Evolutionary conservation across 37 sponge, comb jelly and placozoan genomes (phyloP).

Genomic region (Tethya wilhelma): DNA sequence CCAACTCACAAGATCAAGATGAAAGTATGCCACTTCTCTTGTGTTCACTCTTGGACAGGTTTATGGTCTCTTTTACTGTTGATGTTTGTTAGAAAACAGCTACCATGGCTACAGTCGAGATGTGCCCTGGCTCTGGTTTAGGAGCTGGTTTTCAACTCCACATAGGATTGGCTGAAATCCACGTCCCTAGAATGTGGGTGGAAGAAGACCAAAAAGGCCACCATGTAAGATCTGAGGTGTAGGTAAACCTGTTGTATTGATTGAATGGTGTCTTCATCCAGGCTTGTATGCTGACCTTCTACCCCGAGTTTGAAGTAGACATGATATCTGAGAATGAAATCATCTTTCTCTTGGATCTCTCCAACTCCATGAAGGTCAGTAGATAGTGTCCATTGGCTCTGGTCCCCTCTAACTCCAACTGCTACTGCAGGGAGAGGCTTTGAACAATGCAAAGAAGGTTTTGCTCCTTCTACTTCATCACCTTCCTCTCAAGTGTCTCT

Average conservation of each 20-base stretch:
- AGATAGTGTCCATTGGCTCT: neutral
- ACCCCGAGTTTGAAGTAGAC: slow-evolving; percentile 94
- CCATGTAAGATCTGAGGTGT: slow-evolving; percentile 47
- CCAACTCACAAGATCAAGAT: slow-evolving; percentile 89
- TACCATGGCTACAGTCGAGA: slow-evolving; percentile 86
- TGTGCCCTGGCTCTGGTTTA: slow-evolving; percentile 60
- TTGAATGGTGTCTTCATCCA: too few relatives aligned
- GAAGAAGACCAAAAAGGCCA: slow-evolving; percentile 85
- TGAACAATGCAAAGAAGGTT: slow-evolving; percentile 79
- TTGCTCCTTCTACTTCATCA: slow-evolving; percentile 79
- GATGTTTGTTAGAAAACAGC: slow-evolving; percentile 74
- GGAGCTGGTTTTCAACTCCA: slow-evolving; percentile 88
- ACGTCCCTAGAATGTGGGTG: slow-evolving; percentile 99
- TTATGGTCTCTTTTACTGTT: neutral
- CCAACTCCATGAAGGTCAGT: slow-evolving; percentile 93
- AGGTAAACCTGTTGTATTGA: neutral
- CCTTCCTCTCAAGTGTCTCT: slow-evolving; percentile 80
- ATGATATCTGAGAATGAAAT: slow-evolving; percentile 69
- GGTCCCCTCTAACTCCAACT: neutral
- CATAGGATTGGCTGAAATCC: slow-evolving; percentile 91
- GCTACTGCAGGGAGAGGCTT: slow-evolving; percentile 17
- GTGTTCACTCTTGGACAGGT: neutral
- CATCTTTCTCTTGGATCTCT: slow-evolving; percentile 85
- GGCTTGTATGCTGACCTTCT: slow-evolving; percentile 99
- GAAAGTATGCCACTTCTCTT: slow-evolving; percentile 56